phyloP scores from a whole-genome alignment of 2,888 invertebrate species.

The Leptinotarsa peninsularis region DNA sequence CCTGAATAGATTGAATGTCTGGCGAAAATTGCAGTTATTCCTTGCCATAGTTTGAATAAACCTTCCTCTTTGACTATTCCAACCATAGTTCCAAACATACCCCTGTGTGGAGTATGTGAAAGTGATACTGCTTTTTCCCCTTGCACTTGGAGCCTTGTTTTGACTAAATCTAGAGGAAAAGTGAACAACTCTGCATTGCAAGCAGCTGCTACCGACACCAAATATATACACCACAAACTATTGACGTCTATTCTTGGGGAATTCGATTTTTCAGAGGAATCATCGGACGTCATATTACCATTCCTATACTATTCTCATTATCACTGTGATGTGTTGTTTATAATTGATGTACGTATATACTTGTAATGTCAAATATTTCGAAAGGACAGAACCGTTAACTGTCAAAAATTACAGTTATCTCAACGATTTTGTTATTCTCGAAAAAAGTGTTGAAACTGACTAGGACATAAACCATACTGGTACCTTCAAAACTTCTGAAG shows the following conservation, averaged over 20 bases:
- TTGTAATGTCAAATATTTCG: background rate
- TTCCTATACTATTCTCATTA: background rate
- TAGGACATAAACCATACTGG: too few relatives aligned
- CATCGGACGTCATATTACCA: background rate
- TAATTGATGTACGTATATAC: too few relatives aligned
- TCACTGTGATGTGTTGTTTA: too few relatives aligned
- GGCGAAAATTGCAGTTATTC: slow-evolving; percentile 87
- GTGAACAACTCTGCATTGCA: slow-evolving; percentile 85
- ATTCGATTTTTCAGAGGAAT: background rate
- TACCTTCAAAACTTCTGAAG: too few relatives aligned
- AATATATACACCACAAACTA: slow-evolving; percentile 70
- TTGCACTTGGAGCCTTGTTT: slow-evolving; percentile 94
- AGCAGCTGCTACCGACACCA: slow-evolving; percentile 77
- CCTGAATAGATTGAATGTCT: slow-evolving; percentile 88
- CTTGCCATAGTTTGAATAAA: slow-evolving; percentile 84
- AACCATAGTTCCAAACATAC: slow-evolving; percentile 84
- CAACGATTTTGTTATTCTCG: too few relatives aligned
- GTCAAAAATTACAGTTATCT: too few relatives aligned
- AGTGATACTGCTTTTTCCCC: slow-evolving; percentile 76
- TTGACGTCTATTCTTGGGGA: slow-evolving; percentile 44
- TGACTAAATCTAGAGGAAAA: slow-evolving; percentile 94
- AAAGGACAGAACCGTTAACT: too few relatives aligned
- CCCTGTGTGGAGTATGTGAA: slow-evolving; percentile 74
- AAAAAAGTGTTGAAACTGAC: too few relatives aligned
- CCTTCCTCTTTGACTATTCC: slow-evolving; percentile 91